phyloP scores from a whole-genome alignment of 2,113 vertebrate species.

The Holacanthus passer region DNA sequence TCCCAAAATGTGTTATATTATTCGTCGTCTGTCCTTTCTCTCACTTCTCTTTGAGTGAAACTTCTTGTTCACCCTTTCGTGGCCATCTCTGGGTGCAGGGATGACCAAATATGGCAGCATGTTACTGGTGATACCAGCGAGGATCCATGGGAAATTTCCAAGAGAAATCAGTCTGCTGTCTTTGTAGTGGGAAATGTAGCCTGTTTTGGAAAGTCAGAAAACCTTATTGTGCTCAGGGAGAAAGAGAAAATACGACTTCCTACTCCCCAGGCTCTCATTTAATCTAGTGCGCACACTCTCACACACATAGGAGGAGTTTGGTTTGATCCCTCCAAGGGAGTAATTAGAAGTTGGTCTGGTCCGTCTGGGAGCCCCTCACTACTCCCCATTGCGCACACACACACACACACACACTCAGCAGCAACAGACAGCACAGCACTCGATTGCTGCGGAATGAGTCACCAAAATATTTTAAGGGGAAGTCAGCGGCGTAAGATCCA shows the following conservation, averaged over 20 bases:
- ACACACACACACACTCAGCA: conserved; percentile 39
- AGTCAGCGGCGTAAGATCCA: conserved; percentile 15
- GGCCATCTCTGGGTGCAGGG: neutral
- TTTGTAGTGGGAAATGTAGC: conserved; percentile 14
- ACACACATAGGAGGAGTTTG: conserved; percentile 15
- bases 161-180: neutral
- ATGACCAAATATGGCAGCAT: neutral
- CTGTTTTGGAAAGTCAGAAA: conserved; percentile 21
- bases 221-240: conserved; percentile 1
- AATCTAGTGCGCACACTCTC: neutral
- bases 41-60: no score
- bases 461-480: conserved; percentile 43
- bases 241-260: conserved; percentile 27
- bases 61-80: neutral
- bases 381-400: conserved; percentile 32
- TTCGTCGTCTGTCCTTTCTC: no score
- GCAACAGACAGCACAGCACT: conserved; percentile 26
- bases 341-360: conserved; percentile 63
- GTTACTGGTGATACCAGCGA: neutral
- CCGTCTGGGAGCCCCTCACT: conserved; percentile 29
- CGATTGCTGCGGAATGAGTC: conserved; percentile 41
- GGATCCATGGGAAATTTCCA: neutral
- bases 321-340: conserved; percentile 55
- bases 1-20: no score
- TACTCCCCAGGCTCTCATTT: conserved; percentile 40